Conservation (phyloP, 2,113 vertebrate genomes). For the Azemiops feae region DNA sequence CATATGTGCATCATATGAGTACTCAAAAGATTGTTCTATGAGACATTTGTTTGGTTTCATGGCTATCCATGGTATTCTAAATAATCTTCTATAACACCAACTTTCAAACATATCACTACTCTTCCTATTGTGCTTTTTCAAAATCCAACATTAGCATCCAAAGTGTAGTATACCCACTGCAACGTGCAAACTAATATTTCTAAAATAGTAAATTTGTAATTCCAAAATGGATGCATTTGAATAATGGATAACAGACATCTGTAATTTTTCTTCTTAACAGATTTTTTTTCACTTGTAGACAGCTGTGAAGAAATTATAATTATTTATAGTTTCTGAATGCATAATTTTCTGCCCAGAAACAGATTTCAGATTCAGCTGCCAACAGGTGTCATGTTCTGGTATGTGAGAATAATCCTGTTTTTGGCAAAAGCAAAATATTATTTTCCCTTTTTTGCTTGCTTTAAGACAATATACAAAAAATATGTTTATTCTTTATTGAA, state of each 20-base stretch:
- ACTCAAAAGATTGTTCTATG: background rate
- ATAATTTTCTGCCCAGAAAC: conserved; percentile 66
- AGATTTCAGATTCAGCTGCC: conserved; percentile 61
- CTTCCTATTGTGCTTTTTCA: background rate
- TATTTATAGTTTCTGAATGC: conserved; percentile 66
- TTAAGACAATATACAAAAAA: conserved; percentile 68
- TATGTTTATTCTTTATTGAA: conserved; percentile 71
- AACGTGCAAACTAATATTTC: conserved; percentile 72
- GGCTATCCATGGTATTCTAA: background rate
- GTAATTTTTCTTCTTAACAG: conserved; percentile 66
- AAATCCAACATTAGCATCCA: background rate
- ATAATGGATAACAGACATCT: conserved; percentile 63
- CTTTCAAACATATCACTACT: background rate
- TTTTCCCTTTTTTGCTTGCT: conserved; percentile 59
- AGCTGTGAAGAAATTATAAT: conserved; percentile 69
- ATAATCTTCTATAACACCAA: background rate
- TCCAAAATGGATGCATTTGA: conserved; percentile 57
- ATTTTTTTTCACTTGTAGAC: conserved; percentile 65
- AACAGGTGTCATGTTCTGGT: conserved; percentile 65
- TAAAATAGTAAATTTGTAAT: conserved; percentile 67
- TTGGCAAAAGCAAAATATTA: conserved; percentile 63
- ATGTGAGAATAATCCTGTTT: conserved; percentile 63
- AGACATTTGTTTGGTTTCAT: background rate
- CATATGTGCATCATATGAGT: background rate
- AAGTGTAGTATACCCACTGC: conserved; percentile 37